These are phyloP conservation scores for Rhinolophus sinicus DNA, from an alignment of 2,113 vertebrate genomes.

Conservation along the genomic window DNA sequence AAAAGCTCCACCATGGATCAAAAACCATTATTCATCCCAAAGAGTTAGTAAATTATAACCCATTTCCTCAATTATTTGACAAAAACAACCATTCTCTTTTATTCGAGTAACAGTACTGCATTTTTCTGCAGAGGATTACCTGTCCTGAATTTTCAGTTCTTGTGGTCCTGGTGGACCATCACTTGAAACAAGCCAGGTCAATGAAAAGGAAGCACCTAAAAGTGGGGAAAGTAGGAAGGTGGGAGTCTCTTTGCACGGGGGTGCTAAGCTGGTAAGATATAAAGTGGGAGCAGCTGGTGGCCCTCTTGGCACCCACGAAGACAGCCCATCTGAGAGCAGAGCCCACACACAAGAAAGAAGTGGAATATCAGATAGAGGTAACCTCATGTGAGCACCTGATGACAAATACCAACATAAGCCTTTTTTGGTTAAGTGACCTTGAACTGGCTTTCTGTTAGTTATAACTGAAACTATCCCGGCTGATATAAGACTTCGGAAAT, in stretches of 20 bases:
- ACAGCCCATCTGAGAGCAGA: not conserved
- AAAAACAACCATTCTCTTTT: not conserved
- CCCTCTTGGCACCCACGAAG: not conserved
- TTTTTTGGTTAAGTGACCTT: not conserved
- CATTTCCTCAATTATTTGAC: not conserved
- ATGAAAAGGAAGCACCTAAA: conserved; percentile 14
- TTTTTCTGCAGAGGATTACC: not conserved
- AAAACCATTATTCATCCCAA: not conserved
- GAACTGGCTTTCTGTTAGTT: conserved; percentile 35
- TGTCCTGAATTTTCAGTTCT: not conserved
- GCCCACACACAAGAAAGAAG: not conserved
- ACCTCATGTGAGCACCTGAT: not conserved
- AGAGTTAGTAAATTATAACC: not conserved
- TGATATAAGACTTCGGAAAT: not conserved
- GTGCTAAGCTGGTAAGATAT: not conserved
- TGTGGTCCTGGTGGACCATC: not conserved
- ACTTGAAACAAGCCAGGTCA: not conserved
- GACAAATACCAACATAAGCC: not conserved
- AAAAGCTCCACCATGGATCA: not conserved
- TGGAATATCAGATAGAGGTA: not conserved
- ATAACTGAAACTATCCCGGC: not conserved
- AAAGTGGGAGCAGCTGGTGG: not conserved
- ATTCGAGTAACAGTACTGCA: not conserved
- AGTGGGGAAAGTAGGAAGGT: not conserved
- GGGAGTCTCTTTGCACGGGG: not conserved